A percentile compares a stretch with the other conserved stretches of the same genome.
These are phyloP conservation scores for Caenorhabditis parvicauda DNA, from an alignment of 2,888 invertebrate species.

Conservation along the genomic window DNA sequence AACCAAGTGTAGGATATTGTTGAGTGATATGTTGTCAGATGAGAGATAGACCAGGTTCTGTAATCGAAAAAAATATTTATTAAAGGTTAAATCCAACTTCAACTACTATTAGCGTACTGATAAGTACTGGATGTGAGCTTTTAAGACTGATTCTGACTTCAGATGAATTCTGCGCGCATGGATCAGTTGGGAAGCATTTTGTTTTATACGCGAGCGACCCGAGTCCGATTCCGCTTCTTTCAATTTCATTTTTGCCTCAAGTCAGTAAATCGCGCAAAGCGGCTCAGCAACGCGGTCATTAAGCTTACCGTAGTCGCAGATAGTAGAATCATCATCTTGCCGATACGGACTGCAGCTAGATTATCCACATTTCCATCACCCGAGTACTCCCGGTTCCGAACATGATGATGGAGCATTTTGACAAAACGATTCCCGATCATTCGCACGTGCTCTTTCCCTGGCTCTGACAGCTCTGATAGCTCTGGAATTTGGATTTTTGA, in stretches of 20 bases:
- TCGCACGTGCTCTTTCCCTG: slow-evolving; percentile 35
- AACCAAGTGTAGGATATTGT: slow-evolving; percentile 48
- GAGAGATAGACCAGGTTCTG: slow-evolving; percentile 54
- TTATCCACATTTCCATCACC: slow-evolving; percentile 10
- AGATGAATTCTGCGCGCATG: too few relatives aligned
- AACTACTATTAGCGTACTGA: too few relatives aligned
- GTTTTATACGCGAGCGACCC: too few relatives aligned
- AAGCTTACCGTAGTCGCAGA: slow-evolving; percentile 51
- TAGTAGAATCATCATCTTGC: slow-evolving; percentile 45
- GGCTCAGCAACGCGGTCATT: not conserved
- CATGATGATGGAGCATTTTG: slow-evolving; percentile 37
- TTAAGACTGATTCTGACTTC: too few relatives aligned
- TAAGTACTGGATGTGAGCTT: too few relatives aligned
- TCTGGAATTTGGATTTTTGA: slow-evolving; percentile 17
- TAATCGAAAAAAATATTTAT: slow-evolving; percentile 10
- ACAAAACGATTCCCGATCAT: slow-evolving; percentile 30
- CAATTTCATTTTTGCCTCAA: too few relatives aligned
- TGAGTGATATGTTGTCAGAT: slow-evolving; percentile 51
- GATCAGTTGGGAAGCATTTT: too few relatives aligned
- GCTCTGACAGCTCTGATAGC: slow-evolving; percentile 28
- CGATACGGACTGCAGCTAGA: slow-evolving; percentile 41
- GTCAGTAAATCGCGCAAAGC: too few relatives aligned
- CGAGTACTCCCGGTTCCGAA: slow-evolving; percentile 22
- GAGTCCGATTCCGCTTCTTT: too few relatives aligned
- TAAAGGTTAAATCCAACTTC: not conserved